A percentile compares a stretch with the other conserved stretches of the same genome.
Evolutionary conservation across 2,888 invertebrate species (phyloP).

Genomic region (Aquatica leii): DNA sequence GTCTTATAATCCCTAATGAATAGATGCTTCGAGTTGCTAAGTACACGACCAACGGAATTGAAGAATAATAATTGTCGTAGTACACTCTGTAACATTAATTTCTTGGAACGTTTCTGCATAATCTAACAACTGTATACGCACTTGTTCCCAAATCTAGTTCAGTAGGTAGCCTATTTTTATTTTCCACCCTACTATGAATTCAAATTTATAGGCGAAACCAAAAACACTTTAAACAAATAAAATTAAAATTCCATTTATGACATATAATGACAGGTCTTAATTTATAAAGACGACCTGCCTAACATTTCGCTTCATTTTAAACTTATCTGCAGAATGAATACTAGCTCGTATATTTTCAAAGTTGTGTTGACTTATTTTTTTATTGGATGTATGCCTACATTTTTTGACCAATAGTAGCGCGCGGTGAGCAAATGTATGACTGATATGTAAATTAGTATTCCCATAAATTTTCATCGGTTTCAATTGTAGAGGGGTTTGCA

Average conservation of each 20-base stretch:
- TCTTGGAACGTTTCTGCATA: background rate
- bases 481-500: background rate
- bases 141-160: background rate
- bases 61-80: background rate
- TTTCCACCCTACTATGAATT: background rate
- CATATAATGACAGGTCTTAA: too few species aligned
- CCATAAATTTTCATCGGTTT: background rate
- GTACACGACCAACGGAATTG: background rate
- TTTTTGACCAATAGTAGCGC: too few species aligned
- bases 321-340: background rate
- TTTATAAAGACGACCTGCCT: too few species aligned
- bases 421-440: background rate
- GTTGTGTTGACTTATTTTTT: too few species aligned
- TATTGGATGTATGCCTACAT: background rate
- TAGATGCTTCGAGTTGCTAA: background rate
- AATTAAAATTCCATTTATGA: too few species aligned
- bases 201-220: too few species aligned
- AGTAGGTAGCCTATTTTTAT: too few species aligned
- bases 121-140: too few species aligned
- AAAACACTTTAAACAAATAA: too few species aligned
- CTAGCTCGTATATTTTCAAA: too few species aligned
- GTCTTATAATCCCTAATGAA: background rate
- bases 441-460: background rate
- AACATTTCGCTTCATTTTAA: background rate
- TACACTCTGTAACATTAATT: too few species aligned